These are phyloP conservation scores for Octodon degus DNA, from an alignment of 2,113 vertebrate species.

Conservation along the genomic window DNA sequence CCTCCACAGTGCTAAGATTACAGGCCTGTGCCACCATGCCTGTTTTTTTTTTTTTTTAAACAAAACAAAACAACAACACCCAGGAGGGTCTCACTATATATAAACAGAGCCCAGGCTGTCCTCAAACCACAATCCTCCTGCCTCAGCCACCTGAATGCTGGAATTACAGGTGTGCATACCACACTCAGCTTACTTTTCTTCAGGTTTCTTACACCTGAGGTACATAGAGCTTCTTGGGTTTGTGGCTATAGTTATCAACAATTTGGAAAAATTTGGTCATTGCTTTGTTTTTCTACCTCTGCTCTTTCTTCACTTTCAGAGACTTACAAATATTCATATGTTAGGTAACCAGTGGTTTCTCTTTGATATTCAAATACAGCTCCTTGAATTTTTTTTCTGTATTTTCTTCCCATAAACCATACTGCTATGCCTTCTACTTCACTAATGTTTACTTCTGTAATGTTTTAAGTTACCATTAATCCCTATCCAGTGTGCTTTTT, in stretches of 20 bases:
- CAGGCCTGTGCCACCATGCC: too few relatives aligned
- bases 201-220: not conserved
- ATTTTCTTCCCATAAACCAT: conserved; percentile 40
- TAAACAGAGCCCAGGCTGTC: not conserved
- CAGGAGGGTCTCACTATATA: not conserved
- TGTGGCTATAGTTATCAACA: not conserved
- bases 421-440: not conserved
- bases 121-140: not conserved
- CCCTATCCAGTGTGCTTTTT: not conserved
- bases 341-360: not conserved
- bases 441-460: not conserved
- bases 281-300: not conserved
- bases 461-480: not conserved
- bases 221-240: not conserved
- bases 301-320: not conserved
- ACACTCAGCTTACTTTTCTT: not conserved
- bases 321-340: not conserved
- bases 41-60: not conserved
- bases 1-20: too few relatives aligned
- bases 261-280: not conserved
- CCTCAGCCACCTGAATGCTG: not conserved
- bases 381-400: not conserved
- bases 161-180: not conserved
- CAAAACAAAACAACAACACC: too few relatives aligned
- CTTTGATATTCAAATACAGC: not conserved